A percentile compares a stretch with the other conserved stretches of the same genome.
Evolutionary conservation across 2,113 vertebrate species (phyloP).

Genomic region (Dicerorhinus sumatrensis): DNA sequence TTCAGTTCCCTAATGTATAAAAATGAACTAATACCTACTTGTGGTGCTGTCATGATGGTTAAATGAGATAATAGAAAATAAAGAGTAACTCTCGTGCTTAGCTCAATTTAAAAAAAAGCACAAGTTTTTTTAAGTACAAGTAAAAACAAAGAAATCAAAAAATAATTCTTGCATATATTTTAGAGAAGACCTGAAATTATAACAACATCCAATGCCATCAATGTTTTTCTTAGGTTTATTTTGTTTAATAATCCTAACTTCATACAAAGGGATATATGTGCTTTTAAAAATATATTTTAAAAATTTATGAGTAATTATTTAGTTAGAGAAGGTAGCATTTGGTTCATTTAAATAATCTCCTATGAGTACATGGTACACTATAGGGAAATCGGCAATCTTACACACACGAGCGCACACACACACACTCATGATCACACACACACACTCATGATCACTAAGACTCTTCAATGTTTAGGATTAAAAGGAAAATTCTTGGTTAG

Average conservation of each 20-base stretch:
- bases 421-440: fast-evolving
- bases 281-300: not conserved
- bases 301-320: not conserved
- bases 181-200: conserved; percentile 5
- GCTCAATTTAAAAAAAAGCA: not conserved
- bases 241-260: not conserved
- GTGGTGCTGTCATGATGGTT: not conserved
- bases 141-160: conserved; percentile 26
- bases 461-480: not conserved
- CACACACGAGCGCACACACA: too few relatives aligned
- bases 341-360: not conserved
- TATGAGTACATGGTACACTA: not conserved
- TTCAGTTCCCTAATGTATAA: not conserved
- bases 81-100: not conserved
- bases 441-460: not conserved
- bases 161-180: not conserved
- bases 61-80: not conserved
- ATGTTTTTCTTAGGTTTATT: not conserved
- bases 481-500: not conserved
- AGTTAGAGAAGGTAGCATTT: not conserved
- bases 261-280: not conserved
- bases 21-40: not conserved
- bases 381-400: not conserved
- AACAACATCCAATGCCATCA: not conserved
- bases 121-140: not conserved